Percentiles rank a stretch among this genome's conserved stretches.
Conservation (phyloP, 2,888 invertebrate genomes). For the Epistrophe grossulariae region DNA sequence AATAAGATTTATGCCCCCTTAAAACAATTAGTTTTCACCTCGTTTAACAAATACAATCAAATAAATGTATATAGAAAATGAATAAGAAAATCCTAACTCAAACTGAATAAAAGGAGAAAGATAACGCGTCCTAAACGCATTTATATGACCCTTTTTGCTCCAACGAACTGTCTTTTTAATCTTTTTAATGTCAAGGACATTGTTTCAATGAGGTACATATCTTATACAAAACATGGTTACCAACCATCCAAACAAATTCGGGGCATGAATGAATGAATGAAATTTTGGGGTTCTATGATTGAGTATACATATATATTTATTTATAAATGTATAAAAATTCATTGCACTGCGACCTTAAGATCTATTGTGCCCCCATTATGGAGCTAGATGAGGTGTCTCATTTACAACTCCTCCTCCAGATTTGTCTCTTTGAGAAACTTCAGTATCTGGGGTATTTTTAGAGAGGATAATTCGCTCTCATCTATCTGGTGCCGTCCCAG, state of each 20-base stretch:
- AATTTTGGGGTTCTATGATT: no score
- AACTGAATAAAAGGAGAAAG: not conserved
- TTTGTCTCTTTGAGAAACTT: no score
- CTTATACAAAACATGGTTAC: not conserved
- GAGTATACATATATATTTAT: no score
- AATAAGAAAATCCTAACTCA: not conserved
- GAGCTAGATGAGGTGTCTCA: no score
- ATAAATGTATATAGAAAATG: not conserved
- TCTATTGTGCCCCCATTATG: no score
- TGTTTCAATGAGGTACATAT: not conserved
- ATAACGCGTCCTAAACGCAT: not conserved
- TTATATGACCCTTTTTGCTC: conserved; percentile 10
- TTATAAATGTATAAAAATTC: no score
- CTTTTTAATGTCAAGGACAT: not conserved
- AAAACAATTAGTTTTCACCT: conserved; percentile 9
- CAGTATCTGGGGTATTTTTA: no score
- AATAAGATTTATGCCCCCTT: not conserved
- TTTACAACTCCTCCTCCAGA: no score
- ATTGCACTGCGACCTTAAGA: no score
- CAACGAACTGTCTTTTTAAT: not conserved
- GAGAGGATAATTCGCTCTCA: no score
- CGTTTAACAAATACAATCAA: conserved; percentile 7
- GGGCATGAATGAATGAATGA: no score
- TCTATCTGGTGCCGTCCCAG: no score
- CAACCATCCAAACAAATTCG: not conserved